Evolutionary conservation across 2,888 invertebrate species (phyloP).

Genomic region (Rhagophthalmus giganteus): DNA sequence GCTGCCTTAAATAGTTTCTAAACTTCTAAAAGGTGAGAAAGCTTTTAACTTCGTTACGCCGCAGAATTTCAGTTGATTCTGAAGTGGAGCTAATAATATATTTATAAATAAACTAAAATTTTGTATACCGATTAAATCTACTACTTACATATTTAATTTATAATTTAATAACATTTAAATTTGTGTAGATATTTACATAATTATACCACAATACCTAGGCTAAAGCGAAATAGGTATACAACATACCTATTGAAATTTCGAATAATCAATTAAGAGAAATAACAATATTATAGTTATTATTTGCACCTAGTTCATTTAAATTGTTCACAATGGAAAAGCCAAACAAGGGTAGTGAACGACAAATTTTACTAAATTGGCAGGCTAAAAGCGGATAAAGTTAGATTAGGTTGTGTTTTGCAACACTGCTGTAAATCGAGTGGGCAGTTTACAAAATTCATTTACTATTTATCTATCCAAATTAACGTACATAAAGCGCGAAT

Average conservation of each 20-base stretch:
- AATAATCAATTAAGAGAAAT: no score
- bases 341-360: conserved; percentile 3
- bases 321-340: conserved; percentile 7
- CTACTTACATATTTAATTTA: no score
- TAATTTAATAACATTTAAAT: no score
- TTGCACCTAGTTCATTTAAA: no score
- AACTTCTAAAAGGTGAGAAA: not conserved
- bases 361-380: conserved; percentile 7
- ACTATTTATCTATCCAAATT: conserved; percentile 1
- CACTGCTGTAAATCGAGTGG: conserved; percentile 2
- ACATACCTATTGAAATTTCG: not conserved
- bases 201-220: no score
- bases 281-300: no score
- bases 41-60: not conserved
- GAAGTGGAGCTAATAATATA: not conserved
- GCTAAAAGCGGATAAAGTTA: conserved; percentile 5
- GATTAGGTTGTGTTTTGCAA: not conserved
- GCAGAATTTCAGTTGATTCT: not conserved
- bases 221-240: no score
- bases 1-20: conserved; percentile 8
- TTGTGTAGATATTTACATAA: not conserved
- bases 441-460: conserved; percentile 1
- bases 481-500: no score
- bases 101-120: not conserved
- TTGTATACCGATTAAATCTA: no score